These are phyloP conservation scores for Globicephala melas DNA, from an alignment of 2,113 vertebrate genomes.

Conservation along the genomic window DNA sequence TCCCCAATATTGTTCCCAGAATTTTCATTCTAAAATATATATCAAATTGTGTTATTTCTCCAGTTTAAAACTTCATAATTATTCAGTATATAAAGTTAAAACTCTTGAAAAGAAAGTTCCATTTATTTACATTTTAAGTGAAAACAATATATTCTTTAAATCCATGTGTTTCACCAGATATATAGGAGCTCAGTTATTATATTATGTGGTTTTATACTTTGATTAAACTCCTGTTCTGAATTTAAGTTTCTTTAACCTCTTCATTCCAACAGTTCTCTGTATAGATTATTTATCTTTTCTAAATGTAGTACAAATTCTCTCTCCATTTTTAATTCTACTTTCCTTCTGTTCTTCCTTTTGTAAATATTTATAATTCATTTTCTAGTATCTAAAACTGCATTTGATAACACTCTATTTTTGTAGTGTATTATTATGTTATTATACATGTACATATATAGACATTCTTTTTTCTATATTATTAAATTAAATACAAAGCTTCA, in stretches of 20 bases:
- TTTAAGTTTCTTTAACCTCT: neutral
- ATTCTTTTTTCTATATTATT: neutral
- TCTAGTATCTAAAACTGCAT: neutral
- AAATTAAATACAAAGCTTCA: neutral
- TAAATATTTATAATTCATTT: conserved; percentile 9
- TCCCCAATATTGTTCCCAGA: neutral
- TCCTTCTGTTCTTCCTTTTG: neutral
- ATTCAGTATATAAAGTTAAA: neutral
- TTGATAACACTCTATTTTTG: neutral
- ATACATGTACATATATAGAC: neutral
- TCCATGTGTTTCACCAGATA: neutral
- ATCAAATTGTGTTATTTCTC: neutral
- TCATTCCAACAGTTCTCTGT: neutral
- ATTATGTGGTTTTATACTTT: neutral
- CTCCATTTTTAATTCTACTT: neutral
- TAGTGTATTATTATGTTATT: conserved; percentile 21
- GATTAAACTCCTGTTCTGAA: neutral
- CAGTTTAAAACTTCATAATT: neutral
- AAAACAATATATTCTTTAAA: neutral
- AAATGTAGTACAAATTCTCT: neutral
- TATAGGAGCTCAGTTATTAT: neutral
- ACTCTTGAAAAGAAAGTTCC: neutral
- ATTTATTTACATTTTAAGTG: neutral
- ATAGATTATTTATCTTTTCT: neutral
- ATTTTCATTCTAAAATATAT: conserved; percentile 6